These are phyloP conservation scores for Chunga burmeisteri DNA, from an alignment of 2,113 vertebrate species.

Conservation along the genomic window DNA sequence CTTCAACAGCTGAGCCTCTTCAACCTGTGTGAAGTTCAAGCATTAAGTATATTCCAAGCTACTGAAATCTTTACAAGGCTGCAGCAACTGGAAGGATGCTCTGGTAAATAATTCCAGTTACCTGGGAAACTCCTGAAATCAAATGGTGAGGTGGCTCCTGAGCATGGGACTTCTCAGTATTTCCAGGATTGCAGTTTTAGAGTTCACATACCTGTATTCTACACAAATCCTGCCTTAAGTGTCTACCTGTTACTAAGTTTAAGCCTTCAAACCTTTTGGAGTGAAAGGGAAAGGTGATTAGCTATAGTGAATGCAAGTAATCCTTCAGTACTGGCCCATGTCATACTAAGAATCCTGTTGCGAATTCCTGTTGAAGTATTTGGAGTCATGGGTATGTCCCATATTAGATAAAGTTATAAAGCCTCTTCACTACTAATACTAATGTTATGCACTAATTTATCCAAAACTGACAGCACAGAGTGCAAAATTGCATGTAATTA, in stretches of 20 bases:
- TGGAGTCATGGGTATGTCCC: background rate
- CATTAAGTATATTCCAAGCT: background rate
- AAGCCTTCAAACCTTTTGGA: background rate
- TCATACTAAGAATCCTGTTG: background rate
- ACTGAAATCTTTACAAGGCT: background rate
- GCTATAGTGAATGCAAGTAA: background rate
- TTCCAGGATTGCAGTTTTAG: background rate
- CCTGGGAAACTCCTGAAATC: background rate
- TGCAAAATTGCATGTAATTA: background rate
- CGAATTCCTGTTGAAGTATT: background rate
- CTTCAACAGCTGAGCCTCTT: background rate
- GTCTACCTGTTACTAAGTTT: background rate
- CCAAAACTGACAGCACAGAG: background rate
- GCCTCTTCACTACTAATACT: background rate
- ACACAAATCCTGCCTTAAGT: background rate
- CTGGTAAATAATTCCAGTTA: background rate
- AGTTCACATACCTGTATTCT: background rate
- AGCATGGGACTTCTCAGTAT: background rate
- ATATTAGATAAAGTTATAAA: background rate
- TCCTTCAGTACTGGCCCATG: background rate
- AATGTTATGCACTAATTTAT: background rate
- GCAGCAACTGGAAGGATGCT: background rate
- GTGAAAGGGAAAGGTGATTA: background rate
- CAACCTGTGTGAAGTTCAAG: background rate
- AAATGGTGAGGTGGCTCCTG: background rate